These are phyloP conservation scores for Hippocampus zosterae DNA, from an alignment of 2,113 vertebrate species.

Conservation along the genomic window DNA sequence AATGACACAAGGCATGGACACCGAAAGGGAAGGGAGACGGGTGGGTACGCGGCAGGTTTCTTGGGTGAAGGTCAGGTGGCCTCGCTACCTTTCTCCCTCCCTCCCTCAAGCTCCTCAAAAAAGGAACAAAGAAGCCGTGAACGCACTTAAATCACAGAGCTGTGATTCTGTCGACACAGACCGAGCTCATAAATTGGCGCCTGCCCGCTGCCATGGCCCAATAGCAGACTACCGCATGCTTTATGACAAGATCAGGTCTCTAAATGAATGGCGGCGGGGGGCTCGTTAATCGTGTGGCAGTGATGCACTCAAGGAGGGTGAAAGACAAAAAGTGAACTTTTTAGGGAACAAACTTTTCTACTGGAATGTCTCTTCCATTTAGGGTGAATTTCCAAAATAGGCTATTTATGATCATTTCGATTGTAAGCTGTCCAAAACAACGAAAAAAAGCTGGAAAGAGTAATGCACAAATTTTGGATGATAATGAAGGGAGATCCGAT, in stretches of 20 bases:
- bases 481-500: too few relatives aligned
- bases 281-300: conserved; percentile 42
- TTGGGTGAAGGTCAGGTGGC: conserved; percentile 47
- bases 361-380: not conserved
- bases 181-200: conserved; percentile 61
- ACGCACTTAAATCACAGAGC: conserved; percentile 51
- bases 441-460: too few relatives aligned
- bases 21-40: conserved; percentile 25
- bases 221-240: conserved; percentile 53
- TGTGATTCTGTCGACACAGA: conserved; percentile 53
- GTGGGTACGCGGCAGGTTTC: not conserved
- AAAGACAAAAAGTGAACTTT: conserved; percentile 47
- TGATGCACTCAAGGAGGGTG: conserved; percentile 31
- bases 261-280: conserved; percentile 51
- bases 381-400: not conserved
- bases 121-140: conserved; percentile 16
- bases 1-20: conserved; percentile 40
- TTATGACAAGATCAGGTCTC: conserved; percentile 66
- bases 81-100: not conserved
- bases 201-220: conserved; percentile 26
- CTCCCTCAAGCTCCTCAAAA: not conserved
- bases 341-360: conserved; percentile 1
- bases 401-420: not conserved
- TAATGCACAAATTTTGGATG: too few relatives aligned
- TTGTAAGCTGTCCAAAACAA: too few relatives aligned